Conservation (phyloP, 2,797 vertebrate genomes). For the Danionella dracula region DNA sequence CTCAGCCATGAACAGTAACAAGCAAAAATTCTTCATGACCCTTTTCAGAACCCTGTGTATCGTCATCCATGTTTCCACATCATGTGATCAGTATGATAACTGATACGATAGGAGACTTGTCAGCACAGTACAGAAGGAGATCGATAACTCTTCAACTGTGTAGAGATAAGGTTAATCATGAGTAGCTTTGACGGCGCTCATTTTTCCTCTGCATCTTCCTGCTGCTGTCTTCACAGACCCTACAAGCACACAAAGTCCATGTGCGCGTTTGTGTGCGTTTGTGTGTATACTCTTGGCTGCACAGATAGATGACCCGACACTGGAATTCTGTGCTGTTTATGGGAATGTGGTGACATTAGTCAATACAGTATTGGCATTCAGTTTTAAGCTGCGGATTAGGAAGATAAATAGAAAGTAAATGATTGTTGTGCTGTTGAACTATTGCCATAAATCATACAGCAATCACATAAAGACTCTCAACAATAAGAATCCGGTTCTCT, state of each 20-base stretch:
- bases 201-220: conserved; percentile 54
- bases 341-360: conserved; percentile 60
- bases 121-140: background rate
- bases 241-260: conserved; percentile 8
- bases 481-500: conserved; percentile 32
- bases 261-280: conserved; percentile 14
- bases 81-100: no score
- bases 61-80: no score
- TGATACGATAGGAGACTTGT: no score
- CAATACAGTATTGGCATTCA: conserved; percentile 72
- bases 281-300: conserved; percentile 17
- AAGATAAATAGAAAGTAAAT: conserved; percentile 65
- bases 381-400: conserved; percentile 67
- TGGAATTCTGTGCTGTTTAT: conserved; percentile 46
- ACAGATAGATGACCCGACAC: conserved; percentile 58
- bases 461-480: conserved; percentile 22
- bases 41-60: no score
- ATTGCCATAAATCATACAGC: conserved; percentile 57
- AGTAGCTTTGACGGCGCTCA: conserved; percentile 47
- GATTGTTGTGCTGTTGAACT: conserved; percentile 58
- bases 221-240: background rate
- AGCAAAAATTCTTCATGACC: no score
- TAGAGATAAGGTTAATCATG: conserved; percentile 54
- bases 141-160: conserved; percentile 26
- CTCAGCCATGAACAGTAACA: no score